phyloP scores from a whole-genome alignment of 2,888 invertebrate species.

The Cheilosia variabilis region DNA sequence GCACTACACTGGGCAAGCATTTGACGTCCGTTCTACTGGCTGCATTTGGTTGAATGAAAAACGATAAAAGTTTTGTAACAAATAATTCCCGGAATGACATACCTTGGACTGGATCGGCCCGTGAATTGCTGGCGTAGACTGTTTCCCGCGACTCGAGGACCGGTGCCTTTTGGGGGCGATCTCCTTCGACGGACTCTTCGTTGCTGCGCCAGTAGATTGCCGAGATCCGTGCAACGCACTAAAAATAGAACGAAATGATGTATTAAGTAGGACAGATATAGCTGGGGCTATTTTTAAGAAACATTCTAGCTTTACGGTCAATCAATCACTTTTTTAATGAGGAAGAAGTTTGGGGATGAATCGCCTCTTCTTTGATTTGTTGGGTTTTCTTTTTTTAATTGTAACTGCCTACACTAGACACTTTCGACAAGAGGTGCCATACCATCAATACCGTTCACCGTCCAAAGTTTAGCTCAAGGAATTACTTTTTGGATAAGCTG shows the following conservation, averaged over 20 bases:
- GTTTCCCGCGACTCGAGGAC: conserved; percentile 89
- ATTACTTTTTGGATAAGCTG: no score
- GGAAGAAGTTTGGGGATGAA: no score
- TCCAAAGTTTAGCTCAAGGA: no score
- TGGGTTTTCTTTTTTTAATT: no score
- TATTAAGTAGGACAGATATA: background rate
- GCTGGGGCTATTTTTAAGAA: no score
- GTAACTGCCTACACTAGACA: no score
- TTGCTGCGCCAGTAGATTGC: conserved; percentile 90
- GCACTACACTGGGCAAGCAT: conserved; percentile 67
- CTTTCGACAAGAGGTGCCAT: no score
- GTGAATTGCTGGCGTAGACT: conserved; percentile 85
- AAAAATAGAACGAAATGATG: background rate
- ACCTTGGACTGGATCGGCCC: conserved; percentile 90
- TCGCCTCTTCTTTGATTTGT: no score
- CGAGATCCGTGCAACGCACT: conserved; percentile 89
- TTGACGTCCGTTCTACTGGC: conserved; percentile 77
- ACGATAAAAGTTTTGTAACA: conserved; percentile 84
- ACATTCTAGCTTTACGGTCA: no score
- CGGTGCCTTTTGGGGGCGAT: conserved; percentile 87
- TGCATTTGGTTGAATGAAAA: conserved; percentile 83
- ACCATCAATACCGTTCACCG: no score
- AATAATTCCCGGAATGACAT: conserved; percentile 84
- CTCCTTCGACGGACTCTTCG: conserved; percentile 90
- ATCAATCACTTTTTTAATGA: no score